Conservation (phyloP, 2,797 vertebrate genomes). For the Adelosebastes latens region DNA sequence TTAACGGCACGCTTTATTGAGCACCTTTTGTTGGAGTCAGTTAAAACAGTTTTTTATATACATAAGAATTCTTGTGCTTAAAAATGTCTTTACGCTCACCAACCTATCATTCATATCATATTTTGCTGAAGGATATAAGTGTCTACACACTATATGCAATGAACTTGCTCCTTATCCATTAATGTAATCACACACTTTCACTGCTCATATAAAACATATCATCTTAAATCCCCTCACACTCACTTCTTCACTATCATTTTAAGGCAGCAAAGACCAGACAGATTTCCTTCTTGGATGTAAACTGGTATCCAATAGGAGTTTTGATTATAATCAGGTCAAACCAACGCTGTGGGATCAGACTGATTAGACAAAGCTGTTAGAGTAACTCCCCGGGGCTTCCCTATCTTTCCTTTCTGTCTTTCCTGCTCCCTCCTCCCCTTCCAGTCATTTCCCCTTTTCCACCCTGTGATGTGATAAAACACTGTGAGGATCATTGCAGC, state of each 20-base stretch:
- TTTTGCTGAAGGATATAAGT: not conserved
- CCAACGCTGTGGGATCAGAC: conserved; percentile 60
- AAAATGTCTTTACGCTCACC: not conserved
- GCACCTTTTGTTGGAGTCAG: not conserved
- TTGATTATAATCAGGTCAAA: conserved; percentile 75
- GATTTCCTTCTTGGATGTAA: conserved; percentile 29
- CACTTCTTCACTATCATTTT: conserved; percentile 8
- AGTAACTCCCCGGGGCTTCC: conserved; percentile 56
- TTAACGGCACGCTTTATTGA: not conserved
- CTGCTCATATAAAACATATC: conserved; percentile 26
- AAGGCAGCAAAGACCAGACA: not conserved
- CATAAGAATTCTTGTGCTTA: not conserved
- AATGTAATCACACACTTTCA: conserved; percentile 16
- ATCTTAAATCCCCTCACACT: conserved; percentile 18
- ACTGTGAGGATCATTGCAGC: conserved; percentile 32
- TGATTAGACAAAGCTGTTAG: conserved; percentile 69
- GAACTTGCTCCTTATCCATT: not conserved
- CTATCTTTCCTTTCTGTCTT: conserved; percentile 25
- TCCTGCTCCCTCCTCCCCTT: conserved; percentile 22
- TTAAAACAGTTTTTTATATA: not conserved
- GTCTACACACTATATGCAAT: not conserved
- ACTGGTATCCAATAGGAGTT: conserved; percentile 42
- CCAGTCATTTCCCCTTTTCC: conserved; percentile 30
- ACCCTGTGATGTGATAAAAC: conserved; percentile 37
- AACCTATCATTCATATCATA: not conserved